Evolutionary conservation across 2,888 invertebrate genomes (phyloP).

Genomic region (Ctena decussata): DNA sequence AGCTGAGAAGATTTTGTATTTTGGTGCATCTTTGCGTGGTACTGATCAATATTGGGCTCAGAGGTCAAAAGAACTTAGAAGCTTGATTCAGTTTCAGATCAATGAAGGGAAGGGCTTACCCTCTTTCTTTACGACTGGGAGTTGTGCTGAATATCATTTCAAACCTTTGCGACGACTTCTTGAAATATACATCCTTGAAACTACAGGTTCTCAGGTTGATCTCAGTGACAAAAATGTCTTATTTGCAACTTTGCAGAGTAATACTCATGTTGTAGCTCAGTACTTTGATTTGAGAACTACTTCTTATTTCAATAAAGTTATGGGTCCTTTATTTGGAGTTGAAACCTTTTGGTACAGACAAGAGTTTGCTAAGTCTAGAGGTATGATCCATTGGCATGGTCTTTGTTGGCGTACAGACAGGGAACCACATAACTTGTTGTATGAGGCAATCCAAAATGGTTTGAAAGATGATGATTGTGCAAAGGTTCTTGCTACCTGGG

Average conservation of each 20-base stretch:
- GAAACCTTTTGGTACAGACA: neutral
- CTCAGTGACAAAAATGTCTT: neutral
- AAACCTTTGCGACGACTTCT: constrained; percentile 39
- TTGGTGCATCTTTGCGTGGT: constrained; percentile 47
- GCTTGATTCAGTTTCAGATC: constrained; percentile 61
- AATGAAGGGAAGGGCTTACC: constrained; percentile 60
- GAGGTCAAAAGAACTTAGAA: constrained; percentile 46
- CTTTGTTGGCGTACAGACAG: constrained; percentile 53
- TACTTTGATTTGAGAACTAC: constrained; percentile 27
- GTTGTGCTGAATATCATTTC: constrained; percentile 51
- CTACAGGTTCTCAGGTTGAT: constrained; percentile 8
- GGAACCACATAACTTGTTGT: constrained; percentile 15
- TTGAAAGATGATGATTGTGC: constrained; percentile 15
- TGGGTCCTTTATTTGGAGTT: constrained; percentile 20
- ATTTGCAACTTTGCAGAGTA: constrained; percentile 39
- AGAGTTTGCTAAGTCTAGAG: constrained; percentile 46
- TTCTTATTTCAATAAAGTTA: constrained; percentile 42
- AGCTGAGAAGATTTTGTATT: constrained; percentile 42
- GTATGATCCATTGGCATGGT: constrained; percentile 67
- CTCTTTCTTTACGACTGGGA: constrained; percentile 53
- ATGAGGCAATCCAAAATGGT: constrained; percentile 7
- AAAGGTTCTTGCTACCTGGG: neutral
- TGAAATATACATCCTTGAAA: constrained; percentile 3
- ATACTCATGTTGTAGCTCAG: constrained; percentile 28
- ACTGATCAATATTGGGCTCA: constrained; percentile 62